Conservation (phyloP, 1,140 invertebrate species). For the Watersipora subatra region DNA sequence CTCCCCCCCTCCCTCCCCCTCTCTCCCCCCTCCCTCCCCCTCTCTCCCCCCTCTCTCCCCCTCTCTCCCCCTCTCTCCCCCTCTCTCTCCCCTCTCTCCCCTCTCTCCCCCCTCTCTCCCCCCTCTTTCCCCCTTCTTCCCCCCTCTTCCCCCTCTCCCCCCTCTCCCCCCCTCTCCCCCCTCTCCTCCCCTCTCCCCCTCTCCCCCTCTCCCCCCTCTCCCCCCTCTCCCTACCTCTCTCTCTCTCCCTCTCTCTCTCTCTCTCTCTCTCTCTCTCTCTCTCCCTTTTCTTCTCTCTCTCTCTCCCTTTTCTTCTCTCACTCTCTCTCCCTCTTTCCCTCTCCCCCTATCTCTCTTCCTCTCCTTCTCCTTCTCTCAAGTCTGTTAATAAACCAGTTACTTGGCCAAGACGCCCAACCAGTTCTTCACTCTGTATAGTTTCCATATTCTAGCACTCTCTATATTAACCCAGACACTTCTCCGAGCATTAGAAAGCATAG, state of each 20-base stretch:
- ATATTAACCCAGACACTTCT: not conserved
- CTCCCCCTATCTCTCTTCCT: conserved; percentile 2
- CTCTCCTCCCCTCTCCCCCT: conserved; percentile 11
- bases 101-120: conserved; percentile 4
- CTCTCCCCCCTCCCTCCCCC: conserved; percentile 4
- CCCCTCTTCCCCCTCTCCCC: conserved; percentile 1
- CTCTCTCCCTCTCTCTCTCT: conserved; percentile 16
- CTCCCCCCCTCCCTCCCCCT: not conserved
- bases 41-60: conserved; percentile 7
- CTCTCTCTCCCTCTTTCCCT: conserved; percentile 3
- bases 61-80: not conserved
- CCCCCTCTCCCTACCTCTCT: no score
- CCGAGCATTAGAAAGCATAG: not conserved
- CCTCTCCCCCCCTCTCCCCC: conserved; percentile 3
- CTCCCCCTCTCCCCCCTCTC: conserved; percentile 16
- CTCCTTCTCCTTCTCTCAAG: conserved; percentile 5
- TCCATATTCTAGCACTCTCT: not conserved
- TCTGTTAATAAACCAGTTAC: not conserved
- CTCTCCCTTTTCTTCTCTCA: conserved; percentile 3
- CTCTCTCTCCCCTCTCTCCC: not conserved
- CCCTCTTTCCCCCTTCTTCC: conserved; percentile 4
- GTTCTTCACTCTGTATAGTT: not conserved
- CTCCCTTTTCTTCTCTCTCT: conserved; percentile 2
- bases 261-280: conserved; percentile 12
- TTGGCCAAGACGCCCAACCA: not conserved